A percentile compares a stretch with the other conserved stretches of the same genome.
These are phyloP conservation scores for Nyctibius bracteatus DNA, from an alignment of 2,113 vertebrate species.

Conservation along the genomic window DNA sequence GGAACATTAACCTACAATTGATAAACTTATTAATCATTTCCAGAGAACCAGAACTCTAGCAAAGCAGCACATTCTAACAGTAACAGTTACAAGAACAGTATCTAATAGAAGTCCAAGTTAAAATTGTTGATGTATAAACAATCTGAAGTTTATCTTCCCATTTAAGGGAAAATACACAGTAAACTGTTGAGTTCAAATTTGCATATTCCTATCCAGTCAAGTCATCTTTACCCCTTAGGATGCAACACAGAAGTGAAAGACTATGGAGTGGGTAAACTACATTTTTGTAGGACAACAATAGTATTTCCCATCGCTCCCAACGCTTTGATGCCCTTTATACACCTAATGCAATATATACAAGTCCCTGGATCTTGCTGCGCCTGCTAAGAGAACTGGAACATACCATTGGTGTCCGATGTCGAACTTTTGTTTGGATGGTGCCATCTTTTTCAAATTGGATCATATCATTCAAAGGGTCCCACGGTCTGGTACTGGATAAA, in stretches of 20 bases:
- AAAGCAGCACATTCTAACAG: neutral
- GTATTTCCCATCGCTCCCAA: neutral
- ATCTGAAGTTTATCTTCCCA: neutral
- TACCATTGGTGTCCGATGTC: constrained; percentile 98
- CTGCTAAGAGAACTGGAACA: constrained; percentile 75
- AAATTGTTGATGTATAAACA: neutral
- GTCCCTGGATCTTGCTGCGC: neutral
- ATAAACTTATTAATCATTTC: neutral
- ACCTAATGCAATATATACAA: constrained; percentile 62
- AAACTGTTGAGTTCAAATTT: neutral
- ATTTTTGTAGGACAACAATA: neutral
- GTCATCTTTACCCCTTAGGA: neutral
- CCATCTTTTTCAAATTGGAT: constrained; percentile 98
- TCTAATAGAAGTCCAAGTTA: neutral
- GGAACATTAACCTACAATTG: constrained; percentile 86
- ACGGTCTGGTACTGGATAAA: constrained; percentile 88
- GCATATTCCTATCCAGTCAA: neutral
- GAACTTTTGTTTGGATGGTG: constrained; percentile 95
- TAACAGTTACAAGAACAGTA: neutral
- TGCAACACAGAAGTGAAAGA: neutral
- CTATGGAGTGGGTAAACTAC: neutral
- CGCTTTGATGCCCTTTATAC: neutral
- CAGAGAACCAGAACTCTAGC: neutral
- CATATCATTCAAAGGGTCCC: constrained; percentile 97
- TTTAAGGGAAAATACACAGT: neutral